Conservation (phyloP, 2,888 invertebrate genomes). For the Zaprionus lineosus region DNA sequence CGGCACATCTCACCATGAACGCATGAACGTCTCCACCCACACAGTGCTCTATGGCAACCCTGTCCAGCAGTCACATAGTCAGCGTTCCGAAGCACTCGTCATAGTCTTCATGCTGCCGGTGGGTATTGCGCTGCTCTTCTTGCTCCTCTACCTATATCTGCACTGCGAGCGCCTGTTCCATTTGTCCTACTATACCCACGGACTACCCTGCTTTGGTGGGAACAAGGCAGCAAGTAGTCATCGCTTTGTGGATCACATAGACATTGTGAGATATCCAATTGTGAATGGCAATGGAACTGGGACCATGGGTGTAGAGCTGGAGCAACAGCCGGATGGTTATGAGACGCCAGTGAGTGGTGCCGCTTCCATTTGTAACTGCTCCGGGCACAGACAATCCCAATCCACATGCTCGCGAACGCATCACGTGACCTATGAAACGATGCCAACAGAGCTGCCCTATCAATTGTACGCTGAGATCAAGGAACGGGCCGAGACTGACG, state of each 20-base stretch:
- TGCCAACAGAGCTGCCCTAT: conserved; percentile 69
- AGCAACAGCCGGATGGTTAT: conserved; percentile 64
- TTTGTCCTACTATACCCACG: conserved; percentile 74
- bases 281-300: conserved; percentile 44
- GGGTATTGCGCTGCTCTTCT: conserved; percentile 79
- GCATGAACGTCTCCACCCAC: conserved; percentile 63
- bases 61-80: conserved; percentile 76
- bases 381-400: conserved; percentile 53
- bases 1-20: conserved; percentile 13
- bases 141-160: conserved; percentile 80
- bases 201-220: conserved; percentile 51
- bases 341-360: conserved; percentile 77
- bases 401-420: conserved; percentile 56
- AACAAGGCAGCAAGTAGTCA: conserved; percentile 32
- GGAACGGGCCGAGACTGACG: conserved; percentile 38
- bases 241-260: conserved; percentile 75
- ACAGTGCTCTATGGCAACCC: conserved; percentile 76
- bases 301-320: conserved; percentile 32
- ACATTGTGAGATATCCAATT: conserved; percentile 71
- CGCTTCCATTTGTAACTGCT: conserved; percentile 75
- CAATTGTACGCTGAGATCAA: conserved; percentile 80
- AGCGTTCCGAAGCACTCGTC: conserved; percentile 78
- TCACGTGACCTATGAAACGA: conserved; percentile 78
- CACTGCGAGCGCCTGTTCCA: conserved; percentile 81
- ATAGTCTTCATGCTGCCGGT: conserved; percentile 81